phyloP scores from a whole-genome alignment of 2,113 vertebrate genomes.

The Smithornis capensis region DNA sequence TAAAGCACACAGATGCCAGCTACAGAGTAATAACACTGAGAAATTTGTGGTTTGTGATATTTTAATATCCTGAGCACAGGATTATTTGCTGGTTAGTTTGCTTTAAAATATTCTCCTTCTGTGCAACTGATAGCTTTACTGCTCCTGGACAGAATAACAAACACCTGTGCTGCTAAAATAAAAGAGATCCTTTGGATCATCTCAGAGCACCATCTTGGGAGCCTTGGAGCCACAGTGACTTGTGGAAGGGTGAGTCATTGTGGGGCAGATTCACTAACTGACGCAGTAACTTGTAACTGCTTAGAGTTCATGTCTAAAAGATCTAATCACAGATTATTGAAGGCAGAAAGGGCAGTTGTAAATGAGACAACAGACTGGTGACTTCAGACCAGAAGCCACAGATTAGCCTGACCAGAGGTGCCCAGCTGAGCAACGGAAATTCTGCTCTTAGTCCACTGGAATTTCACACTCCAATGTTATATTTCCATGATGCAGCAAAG shows the following conservation, averaged over 20 bases:
- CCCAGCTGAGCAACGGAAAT: neutral
- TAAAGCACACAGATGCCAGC: neutral
- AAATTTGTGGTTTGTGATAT: conserved; percentile 26
- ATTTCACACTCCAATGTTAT: neutral
- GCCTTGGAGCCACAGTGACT: neutral
- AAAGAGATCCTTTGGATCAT: neutral
- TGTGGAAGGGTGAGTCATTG: neutral
- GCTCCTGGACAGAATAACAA: conserved; percentile 35
- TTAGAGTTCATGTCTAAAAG: neutral
- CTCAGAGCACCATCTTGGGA: neutral
- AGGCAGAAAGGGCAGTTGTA: neutral
- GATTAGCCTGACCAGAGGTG: neutral
- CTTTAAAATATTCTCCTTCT: conserved; percentile 28
- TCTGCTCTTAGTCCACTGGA: neutral
- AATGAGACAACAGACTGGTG: neutral
- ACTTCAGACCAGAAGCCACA: neutral
- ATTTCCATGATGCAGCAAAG: neutral
- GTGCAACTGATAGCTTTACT: conserved; percentile 14
- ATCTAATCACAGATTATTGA: neutral
- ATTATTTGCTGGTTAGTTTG: conserved; percentile 40
- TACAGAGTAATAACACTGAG: neutral
- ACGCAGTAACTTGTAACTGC: neutral
- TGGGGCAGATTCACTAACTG: neutral
- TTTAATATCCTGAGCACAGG: conserved; percentile 25
- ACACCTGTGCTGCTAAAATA: conserved; percentile 3